Evolutionary conservation across 2,113 vertebrate species (phyloP), one percentile per base, ranked within the genome.

Genomic region (Tragelaphus imberbis): DNA sequence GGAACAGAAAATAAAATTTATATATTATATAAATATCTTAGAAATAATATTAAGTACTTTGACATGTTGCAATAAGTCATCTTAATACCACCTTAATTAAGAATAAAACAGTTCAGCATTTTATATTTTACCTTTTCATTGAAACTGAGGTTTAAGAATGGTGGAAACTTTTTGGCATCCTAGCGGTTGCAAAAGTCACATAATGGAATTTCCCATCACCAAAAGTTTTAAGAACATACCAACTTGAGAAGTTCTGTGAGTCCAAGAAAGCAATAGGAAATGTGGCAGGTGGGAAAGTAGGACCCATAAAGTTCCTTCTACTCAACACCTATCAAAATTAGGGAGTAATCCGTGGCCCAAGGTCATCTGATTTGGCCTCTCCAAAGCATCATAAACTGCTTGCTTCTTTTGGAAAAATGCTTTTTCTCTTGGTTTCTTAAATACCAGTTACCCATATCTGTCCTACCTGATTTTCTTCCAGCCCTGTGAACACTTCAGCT

Each of bases 341-440:
- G 90, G 56, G 87, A 95, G 40, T 13, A 30, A 89, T n/a, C 44
- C 23, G 8, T 65, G 10, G 16, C 91, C 40, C 33, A 47, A 90
- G 59, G 75, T 53, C 16, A 56, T 30, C 15, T 75, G 80, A 89
- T 21, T 25, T 47, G 36, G n/a, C 49, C 8, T 79, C 87, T 88
- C 5, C 8, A 51, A 91, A 90, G 65, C 56, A 91, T 19, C 11
- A 59, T 36, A 84, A 80, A 61, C 14, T 11, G 84, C n/a, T 84
- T 87, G 25, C 12, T 84, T 82, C 80, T 93, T 82, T 44, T 58
- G 14, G 36, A 87, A 63, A 90, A 87, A 82, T 33, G 71, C 5
- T 84, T 21, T 71, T 80, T 81, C 33, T 71, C n/a, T 92, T 90
- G 89, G 68, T 17, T 94, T 86, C 71, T 81, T 94, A 94, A 87